These are phyloP conservation scores for Morpho achilles DNA, from an alignment of 2,888 invertebrate genomes.

Conservation along the genomic window DNA sequence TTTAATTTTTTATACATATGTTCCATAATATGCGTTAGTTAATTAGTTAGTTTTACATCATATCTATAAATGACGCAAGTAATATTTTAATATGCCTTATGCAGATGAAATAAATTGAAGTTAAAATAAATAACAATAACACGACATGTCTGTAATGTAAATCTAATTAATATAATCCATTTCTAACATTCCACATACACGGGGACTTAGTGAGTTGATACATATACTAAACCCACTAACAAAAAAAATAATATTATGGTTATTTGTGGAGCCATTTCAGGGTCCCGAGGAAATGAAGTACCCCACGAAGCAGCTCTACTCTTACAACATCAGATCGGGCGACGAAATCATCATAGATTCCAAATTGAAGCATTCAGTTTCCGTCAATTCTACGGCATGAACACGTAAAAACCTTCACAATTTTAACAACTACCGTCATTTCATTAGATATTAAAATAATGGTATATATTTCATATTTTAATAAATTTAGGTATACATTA, in stretches of 20 bases:
- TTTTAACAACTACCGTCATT: slow-evolving; percentile 29
- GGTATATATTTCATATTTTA: background rate
- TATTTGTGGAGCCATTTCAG: slow-evolving; percentile 41
- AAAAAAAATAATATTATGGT: slow-evolving; percentile 8
- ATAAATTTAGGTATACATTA: background rate
- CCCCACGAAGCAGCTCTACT: slow-evolving; percentile 93
- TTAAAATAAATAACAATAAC: too few species aligned
- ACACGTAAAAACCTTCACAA: background rate
- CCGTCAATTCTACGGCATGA: slow-evolving; percentile 50
- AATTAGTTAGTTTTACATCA: too few species aligned
- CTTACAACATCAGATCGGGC: slow-evolving; percentile 93
- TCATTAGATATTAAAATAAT: slow-evolving; percentile 13
- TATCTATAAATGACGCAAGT: too few species aligned
- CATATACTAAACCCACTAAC: background rate
- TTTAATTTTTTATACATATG: too few species aligned
- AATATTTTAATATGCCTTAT: too few species aligned
- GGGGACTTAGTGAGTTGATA: too few species aligned
- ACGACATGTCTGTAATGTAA: too few species aligned
- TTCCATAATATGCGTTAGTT: too few species aligned
- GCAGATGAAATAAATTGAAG: too few species aligned
- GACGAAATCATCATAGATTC: slow-evolving; percentile 95
- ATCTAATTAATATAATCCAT: too few species aligned
- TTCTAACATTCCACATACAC: too few species aligned
- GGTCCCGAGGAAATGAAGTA: slow-evolving; percentile 94
- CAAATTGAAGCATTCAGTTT: slow-evolving; percentile 81